These are phyloP conservation scores for Flabesymbios commensalis DNA, from an alignment of 2,888 invertebrate species.

Conservation along the genomic window DNA sequence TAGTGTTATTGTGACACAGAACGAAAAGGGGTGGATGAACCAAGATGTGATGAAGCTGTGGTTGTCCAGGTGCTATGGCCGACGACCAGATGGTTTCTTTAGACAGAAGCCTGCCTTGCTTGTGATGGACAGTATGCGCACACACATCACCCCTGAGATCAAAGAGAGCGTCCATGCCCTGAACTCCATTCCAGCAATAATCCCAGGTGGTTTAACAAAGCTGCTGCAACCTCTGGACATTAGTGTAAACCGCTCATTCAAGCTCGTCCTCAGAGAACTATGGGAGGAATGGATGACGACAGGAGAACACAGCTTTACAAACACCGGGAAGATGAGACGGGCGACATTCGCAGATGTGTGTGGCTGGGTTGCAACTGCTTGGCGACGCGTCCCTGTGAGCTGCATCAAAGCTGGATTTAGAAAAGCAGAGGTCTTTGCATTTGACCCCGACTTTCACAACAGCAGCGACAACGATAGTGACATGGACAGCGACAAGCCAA, in stretches of 20 bases:
- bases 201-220: too few species aligned
- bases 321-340: too few species aligned
- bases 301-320: too few species aligned
- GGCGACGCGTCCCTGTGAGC: too few species aligned
- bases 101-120: not conserved
- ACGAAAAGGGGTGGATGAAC: conserved; percentile 13
- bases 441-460: too few species aligned
- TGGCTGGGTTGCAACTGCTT: too few species aligned
- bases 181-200: not conserved
- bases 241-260: not conserved
- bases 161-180: not conserved
- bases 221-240: too few species aligned
- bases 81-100: not conserved
- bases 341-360: too few species aligned
- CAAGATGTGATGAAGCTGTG: conserved; percentile 1
- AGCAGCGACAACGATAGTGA: too few species aligned
- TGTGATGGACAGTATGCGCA: not conserved
- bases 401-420: too few species aligned
- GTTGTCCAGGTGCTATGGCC: not conserved
- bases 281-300: conserved; percentile 1
- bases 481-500: too few species aligned
- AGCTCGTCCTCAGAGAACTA: not conserved
- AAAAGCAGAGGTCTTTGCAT: too few species aligned
- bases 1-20: not conserved
- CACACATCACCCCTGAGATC: not conserved